Evolutionary conservation across 1,140 invertebrate species (phyloP).

Genomic region (Monomorium pharaonis): DNA sequence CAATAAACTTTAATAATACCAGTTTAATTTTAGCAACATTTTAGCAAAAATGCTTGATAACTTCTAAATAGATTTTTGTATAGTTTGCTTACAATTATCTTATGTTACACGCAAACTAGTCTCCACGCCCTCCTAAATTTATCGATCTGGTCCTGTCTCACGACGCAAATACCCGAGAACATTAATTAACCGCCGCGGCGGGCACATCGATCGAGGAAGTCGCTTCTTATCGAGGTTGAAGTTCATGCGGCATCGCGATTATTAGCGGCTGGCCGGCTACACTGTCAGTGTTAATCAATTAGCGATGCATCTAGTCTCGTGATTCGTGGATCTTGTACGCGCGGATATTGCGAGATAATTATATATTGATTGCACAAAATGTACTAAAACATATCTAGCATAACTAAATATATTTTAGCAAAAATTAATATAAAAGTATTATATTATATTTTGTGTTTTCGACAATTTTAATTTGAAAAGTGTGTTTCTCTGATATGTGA

Average conservation of each 20-base stretch:
- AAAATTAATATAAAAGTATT: background rate
- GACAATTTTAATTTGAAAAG: background rate
- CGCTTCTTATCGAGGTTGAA: constrained; percentile 56
- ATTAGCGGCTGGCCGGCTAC: constrained; percentile 46
- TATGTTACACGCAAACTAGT: constrained; percentile 37
- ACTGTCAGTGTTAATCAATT: constrained; percentile 39
- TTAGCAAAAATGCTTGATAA: background rate
- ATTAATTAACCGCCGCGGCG: constrained; percentile 58
- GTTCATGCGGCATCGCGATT: constrained; percentile 50
- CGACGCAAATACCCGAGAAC: constrained; percentile 57
- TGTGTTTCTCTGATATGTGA: no score
- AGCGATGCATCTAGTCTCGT: constrained; percentile 21
- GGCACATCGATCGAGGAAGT: constrained; percentile 55
- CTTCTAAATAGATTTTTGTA: constrained; percentile 18
- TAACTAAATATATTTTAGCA: background rate
- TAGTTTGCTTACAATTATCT: constrained; percentile 44
- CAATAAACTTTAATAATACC: background rate
- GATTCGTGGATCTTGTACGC: background rate
- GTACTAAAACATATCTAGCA: background rate
- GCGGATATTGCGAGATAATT: background rate
- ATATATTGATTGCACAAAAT: background rate
- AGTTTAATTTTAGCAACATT: background rate
- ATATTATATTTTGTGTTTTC: background rate
- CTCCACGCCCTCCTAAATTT: constrained; percentile 43
- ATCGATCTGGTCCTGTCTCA: constrained; percentile 51